Evolutionary conservation across 1,140 invertebrate species (phyloP).

Genomic region (Drosophila rhopaloa): DNA sequence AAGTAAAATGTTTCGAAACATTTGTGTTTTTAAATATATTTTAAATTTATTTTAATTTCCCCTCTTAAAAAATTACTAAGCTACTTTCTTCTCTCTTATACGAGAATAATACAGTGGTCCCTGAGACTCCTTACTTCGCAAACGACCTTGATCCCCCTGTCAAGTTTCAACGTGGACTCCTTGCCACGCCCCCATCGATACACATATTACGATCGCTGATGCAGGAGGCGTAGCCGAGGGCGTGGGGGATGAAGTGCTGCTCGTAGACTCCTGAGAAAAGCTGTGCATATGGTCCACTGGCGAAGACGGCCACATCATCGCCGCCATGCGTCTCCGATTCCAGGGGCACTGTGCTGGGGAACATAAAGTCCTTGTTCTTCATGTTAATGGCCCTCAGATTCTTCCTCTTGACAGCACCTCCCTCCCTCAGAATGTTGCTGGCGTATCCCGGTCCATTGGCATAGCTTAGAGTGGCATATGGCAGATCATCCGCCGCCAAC

Average conservation of each 20-base stretch:
- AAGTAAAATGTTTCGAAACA: neutral
- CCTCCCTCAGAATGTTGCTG: conserved; percentile 60
- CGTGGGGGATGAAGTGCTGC: conserved; percentile 89
- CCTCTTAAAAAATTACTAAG: conserved; percentile 18
- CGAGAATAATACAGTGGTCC: conserved; percentile 55
- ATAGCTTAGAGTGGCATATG: conserved; percentile 88
- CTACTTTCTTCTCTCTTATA: conserved; percentile 18
- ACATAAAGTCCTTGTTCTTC: conserved; percentile 85
- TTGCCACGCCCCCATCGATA: conserved; percentile 41
- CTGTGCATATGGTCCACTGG: conserved; percentile 88
- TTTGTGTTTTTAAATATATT: neutral
- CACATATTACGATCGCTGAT: conserved; percentile 85
- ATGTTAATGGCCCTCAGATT: conserved; percentile 73
- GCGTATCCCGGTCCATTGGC: conserved; percentile 88
- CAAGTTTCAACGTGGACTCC: conserved; percentile 32
- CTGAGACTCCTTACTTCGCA: conserved; percentile 4
- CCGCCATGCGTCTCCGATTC: conserved; percentile 85
- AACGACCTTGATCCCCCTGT: neutral
- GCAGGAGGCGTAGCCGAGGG: conserved; percentile 89
- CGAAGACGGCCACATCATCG: conserved; percentile 88
- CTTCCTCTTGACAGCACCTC: conserved; percentile 45
- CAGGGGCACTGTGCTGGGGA: conserved; percentile 85
- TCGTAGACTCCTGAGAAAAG: conserved; percentile 89
- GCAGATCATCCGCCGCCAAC: conserved; percentile 83
- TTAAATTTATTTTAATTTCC: conserved; percentile 3